Conservation (phyloP, 1,140 invertebrate genomes). For the Condylostylus longicornis region DNA sequence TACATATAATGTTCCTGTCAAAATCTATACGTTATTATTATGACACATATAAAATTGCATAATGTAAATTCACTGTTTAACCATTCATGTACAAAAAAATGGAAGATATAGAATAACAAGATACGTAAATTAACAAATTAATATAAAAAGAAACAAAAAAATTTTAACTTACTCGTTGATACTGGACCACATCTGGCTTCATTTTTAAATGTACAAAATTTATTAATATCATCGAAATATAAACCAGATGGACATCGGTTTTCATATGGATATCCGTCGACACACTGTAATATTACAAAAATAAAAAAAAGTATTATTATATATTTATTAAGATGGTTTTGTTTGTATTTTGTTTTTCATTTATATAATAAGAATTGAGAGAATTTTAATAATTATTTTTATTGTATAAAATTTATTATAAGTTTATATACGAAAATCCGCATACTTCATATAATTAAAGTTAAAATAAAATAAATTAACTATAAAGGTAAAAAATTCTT, state of each 20-base stretch:
- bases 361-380: neutral
- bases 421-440: neutral
- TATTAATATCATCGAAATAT: slow-evolving; percentile 79
- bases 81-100: too few relatives aligned
- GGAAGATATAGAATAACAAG: too few relatives aligned
- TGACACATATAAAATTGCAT: too few relatives aligned
- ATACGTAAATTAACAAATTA: too few relatives aligned
- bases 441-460: neutral
- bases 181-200: slow-evolving; percentile 83
- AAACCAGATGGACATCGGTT: slow-evolving; percentile 77
- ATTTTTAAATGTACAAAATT: slow-evolving; percentile 80
- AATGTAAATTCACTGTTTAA: too few relatives aligned
- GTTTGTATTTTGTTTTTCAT: neutral
- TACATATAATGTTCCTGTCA: too few relatives aligned
- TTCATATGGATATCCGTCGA: slow-evolving; percentile 71
- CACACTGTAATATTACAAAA: slow-evolving; percentile 44
- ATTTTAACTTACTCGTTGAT: slow-evolving; percentile 54
- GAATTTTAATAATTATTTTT: neutral
- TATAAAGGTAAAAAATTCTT: too few relatives aligned
- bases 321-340: neutral
- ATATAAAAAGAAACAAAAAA: too few relatives aligned
- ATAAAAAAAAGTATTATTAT: neutral
- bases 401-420: neutral
- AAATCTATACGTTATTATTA: too few relatives aligned
- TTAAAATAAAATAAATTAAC: neutral